Conservation (phyloP, 2,888 invertebrate species). For the Blera fallax region DNA sequence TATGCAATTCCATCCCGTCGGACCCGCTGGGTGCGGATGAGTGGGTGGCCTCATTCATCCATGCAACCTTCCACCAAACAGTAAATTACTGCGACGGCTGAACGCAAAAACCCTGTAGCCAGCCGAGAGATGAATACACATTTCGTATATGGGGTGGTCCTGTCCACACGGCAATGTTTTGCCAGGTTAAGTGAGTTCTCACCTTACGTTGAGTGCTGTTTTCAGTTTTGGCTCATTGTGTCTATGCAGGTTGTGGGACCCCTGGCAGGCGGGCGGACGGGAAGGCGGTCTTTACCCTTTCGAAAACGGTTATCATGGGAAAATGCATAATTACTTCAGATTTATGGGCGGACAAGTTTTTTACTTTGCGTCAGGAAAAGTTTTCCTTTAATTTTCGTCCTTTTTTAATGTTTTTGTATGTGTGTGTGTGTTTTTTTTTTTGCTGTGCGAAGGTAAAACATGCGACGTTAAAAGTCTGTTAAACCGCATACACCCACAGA, state of each 20-base stretch:
- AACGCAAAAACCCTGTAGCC: neutral
- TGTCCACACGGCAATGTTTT: constrained; percentile 11
- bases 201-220: constrained; percentile 44
- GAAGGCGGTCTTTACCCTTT: constrained; percentile 28
- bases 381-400: constrained; percentile 26
- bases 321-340: constrained; percentile 63
- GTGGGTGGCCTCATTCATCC: constrained; percentile 20
- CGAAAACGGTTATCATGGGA: constrained; percentile 32
- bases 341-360: constrained; percentile 33
- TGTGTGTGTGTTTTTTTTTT: constrained; percentile 8
- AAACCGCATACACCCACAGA: neutral
- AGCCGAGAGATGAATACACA: constrained; percentile 7
- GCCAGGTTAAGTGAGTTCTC: constrained; percentile 59
- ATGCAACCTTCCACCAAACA: constrained; percentile 8
- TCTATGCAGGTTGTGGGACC: neutral
- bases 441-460: neutral
- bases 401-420: constrained; percentile 6
- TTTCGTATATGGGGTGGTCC: neutral
- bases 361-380: constrained; percentile 13
- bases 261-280: too few relatives aligned
- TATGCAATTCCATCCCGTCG: constrained; percentile 46
- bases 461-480: constrained; percentile 29
- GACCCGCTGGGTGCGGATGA: neutral
- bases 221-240: constrained; percentile 51
- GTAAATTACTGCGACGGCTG: constrained; percentile 50